Conservation (phyloP, 2,888 invertebrate genomes). For the Strigamia crassipes region DNA sequence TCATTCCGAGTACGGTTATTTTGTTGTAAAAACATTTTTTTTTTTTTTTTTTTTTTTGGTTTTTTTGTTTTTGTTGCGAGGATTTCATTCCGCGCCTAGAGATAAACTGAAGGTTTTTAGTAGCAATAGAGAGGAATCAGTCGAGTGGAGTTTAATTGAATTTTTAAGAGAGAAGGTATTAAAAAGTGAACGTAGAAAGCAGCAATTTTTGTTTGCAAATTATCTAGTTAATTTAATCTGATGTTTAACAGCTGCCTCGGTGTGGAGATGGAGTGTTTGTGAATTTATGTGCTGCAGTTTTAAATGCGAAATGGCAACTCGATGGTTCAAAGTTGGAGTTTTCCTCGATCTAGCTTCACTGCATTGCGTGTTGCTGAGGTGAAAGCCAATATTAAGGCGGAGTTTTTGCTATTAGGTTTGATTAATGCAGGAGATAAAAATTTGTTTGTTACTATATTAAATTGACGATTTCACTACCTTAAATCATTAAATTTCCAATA, state of each 20-base stretch:
- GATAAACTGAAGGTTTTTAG: background rate
- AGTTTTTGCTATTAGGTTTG: background rate
- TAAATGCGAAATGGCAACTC: background rate
- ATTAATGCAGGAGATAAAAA: constrained; percentile 4
- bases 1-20: background rate
- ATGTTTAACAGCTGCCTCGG: constrained; percentile 4
- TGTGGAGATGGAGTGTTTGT: background rate
- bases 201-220: background rate
- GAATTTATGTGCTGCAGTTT: background rate
- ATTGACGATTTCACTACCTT: background rate
- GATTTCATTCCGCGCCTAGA: background rate
- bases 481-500: no score
- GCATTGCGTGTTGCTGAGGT: background rate
- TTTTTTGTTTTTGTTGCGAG: background rate
- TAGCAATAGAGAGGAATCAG: constrained; percentile 7
- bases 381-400: constrained; percentile 3
- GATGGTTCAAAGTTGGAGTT: background rate
- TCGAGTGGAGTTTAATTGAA: constrained; percentile 1
- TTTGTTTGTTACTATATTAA: constrained; percentile 1
- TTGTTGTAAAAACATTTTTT: background rate
- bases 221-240: background rate
- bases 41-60: background rate
- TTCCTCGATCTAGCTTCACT: background rate
- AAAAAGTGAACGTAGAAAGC: background rate
- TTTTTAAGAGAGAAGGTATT: background rate